phyloP scores from a whole-genome alignment of 2,888 invertebrate genomes.

The Conops quadrifasciatus region DNA sequence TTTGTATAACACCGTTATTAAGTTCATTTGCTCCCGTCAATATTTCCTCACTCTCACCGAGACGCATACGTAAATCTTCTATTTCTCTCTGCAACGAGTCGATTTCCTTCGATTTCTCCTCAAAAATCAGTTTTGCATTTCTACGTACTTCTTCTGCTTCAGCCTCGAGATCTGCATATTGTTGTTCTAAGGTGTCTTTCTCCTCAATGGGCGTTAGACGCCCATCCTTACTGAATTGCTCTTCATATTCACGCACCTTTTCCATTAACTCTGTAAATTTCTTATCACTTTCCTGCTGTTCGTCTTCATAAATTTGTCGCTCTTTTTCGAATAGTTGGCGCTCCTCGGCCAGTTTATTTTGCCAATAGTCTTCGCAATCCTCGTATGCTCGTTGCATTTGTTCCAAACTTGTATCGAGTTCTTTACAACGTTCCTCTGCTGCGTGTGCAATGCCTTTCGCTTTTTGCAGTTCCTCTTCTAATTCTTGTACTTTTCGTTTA shows the following conservation, averaged over 20 bases:
- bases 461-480: constrained; percentile 56
- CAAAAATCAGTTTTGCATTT: constrained; percentile 67
- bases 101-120: constrained; percentile 70
- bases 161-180: constrained; percentile 76
- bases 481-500: constrained; percentile 53
- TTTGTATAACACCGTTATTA: constrained; percentile 50
- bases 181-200: constrained; percentile 74
- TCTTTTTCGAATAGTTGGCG: constrained; percentile 76
- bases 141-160: constrained; percentile 71
- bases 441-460: constrained; percentile 34
- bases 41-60: constrained; percentile 62
- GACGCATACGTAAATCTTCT: constrained; percentile 62
- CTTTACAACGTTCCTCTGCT: constrained; percentile 69
- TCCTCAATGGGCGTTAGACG: constrained; percentile 82
- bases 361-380: constrained; percentile 89
- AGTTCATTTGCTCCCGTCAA: constrained; percentile 60
- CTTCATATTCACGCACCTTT: constrained; percentile 83
- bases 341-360: constrained; percentile 80
- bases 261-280: constrained; percentile 77
- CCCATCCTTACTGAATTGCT: constrained; percentile 72
- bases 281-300: constrained; percentile 79
- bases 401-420: constrained; percentile 78
- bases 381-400: constrained; percentile 81
- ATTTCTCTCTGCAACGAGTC: constrained; percentile 67
- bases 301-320: constrained; percentile 74